Base-by-base conservation (phyloP, 2,888 invertebrate species). In the Coremacera marginata region DNA sequence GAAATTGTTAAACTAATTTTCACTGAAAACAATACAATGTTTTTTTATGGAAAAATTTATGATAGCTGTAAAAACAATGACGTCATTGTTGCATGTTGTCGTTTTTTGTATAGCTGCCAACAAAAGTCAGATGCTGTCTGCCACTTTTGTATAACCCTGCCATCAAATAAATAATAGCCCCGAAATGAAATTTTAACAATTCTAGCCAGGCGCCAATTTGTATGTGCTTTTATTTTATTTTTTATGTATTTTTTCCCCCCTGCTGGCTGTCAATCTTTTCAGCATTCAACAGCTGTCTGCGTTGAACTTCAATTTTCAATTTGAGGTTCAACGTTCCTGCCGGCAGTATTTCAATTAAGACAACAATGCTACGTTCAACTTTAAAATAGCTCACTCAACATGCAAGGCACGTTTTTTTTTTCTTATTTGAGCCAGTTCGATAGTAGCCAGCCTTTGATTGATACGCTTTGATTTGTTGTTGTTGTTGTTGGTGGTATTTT, bases 241-340 rank as follows among this genome's bases (percentile, higher is more conserved):
- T 11, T 16, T 60, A 11, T 60, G 11, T 11, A 27, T 60, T 60
- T 14, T 11, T 5, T n/a, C n/a, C n/a, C n/a, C n/a, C 16, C 27
- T 27, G 11, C 16, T 11, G 11, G 44, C 44, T 27, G 19, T 16
- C 14, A 31, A 71, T 57, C 57, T 34, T n/a, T n/a, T n/a, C n/a
- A 11, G 37, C 55, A 73, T 77, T 63, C 79, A 75, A 78, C 74
- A 76, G 72, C 70, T 76, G 79, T 78, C 62, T 68, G 55, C 52
- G 65, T 77, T 80, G 75, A 80, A 78, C 77, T 78, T 78, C 78
- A 80, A 77, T 67, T 62, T 63, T 16, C 5, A 31, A 62, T 73
- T 63, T 67, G 52, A 19, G 37, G 74, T 74, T 74, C 74, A 74
- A 74, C 52, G 74, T 74, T 74, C 74, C 52, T 31, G n/a, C 27